Percentiles rank a stretch among this genome's conserved stretches.
Conservation (phyloP, 1,140 invertebrate genomes). For the Temnothorax longispinosus region DNA sequence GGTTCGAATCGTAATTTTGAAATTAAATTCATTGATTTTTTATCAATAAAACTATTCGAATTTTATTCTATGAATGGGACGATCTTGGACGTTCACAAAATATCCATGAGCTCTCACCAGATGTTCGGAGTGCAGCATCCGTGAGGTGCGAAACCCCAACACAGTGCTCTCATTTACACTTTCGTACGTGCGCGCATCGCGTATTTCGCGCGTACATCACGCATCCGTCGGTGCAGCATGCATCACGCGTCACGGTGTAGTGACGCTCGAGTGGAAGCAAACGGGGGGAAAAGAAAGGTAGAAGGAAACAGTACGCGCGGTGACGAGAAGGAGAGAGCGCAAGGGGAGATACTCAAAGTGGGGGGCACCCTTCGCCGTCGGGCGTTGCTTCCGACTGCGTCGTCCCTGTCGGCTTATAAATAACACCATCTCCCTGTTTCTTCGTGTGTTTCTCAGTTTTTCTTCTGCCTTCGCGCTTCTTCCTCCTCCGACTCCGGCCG, state of each 20-base stretch:
- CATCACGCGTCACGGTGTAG: constrained; percentile 52
- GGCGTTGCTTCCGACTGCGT: constrained; percentile 71
- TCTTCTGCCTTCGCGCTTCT: constrained; percentile 67
- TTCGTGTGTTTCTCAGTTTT: constrained; percentile 75
- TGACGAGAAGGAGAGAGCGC: constrained; percentile 18
- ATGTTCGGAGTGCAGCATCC: constrained; percentile 42
- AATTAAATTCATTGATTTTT: too few species aligned
- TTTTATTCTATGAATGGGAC: not conserved
- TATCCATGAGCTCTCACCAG: not conserved
- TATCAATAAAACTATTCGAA: too few species aligned
- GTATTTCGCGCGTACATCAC: constrained; percentile 67
- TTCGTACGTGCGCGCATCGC: constrained; percentile 53
- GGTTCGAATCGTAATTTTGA: not conserved
- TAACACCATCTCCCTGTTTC: constrained; percentile 83
- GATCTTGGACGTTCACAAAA: not conserved
- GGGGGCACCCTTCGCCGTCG: constrained; percentile 37
- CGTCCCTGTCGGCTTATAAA: constrained; percentile 80
- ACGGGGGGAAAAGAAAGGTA: constrained; percentile 5
- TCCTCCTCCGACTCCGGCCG: constrained; percentile 16
- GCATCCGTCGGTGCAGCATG: constrained; percentile 46
- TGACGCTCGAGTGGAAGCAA: constrained; percentile 36
- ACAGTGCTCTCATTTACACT: constrained; percentile 66
- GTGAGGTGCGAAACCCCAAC: constrained; percentile 58
- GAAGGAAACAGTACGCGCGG: constrained; percentile 6
- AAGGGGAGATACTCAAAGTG: not conserved